Evolutionary conservation across 35 echinoderm and acorn worm species (phyloP).

Genomic region (Strongylocentrotus purpuratus): DNA sequence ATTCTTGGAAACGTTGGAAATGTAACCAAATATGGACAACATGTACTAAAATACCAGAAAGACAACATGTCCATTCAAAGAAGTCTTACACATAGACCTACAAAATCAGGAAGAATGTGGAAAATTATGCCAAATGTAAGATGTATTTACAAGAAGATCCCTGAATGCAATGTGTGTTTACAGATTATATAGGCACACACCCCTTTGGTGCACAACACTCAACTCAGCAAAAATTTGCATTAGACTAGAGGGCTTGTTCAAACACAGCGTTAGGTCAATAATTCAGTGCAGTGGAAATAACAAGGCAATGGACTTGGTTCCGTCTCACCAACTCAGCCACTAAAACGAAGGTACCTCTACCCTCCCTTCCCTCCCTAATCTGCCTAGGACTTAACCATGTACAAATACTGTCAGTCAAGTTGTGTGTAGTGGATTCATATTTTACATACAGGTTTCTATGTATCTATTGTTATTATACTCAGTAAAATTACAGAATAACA

Average conservation of each 20-base stretch:
- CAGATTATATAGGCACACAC: background rate
- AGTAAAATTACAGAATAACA: too few relatives aligned
- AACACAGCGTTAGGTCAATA: constrained; percentile 27
- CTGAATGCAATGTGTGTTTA: background rate
- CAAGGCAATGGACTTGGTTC: constrained; percentile 15
- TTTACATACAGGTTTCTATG: too few relatives aligned
- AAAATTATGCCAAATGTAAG: too few relatives aligned
- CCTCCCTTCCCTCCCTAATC: too few relatives aligned
- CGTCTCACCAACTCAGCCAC: background rate
- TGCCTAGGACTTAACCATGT: too few relatives aligned
- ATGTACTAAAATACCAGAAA: too few relatives aligned
- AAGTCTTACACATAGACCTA: background rate
- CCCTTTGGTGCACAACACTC: background rate
- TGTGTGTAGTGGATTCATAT: too few relatives aligned
- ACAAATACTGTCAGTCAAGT: too few relatives aligned
- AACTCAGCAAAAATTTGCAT: background rate
- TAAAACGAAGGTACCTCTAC: background rate
- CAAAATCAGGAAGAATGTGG: background rate
- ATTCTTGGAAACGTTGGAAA: too few relatives aligned
- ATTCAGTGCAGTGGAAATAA: background rate
- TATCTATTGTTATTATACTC: too few relatives aligned
- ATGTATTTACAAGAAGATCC: background rate
- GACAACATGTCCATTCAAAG: too few relatives aligned
- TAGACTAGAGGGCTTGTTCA: constrained; percentile 28
- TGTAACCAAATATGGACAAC: too few relatives aligned